Evolutionary conservation across 2,113 vertebrate genomes (phyloP).

Genomic region (Toxostoma redivivum): DNA sequence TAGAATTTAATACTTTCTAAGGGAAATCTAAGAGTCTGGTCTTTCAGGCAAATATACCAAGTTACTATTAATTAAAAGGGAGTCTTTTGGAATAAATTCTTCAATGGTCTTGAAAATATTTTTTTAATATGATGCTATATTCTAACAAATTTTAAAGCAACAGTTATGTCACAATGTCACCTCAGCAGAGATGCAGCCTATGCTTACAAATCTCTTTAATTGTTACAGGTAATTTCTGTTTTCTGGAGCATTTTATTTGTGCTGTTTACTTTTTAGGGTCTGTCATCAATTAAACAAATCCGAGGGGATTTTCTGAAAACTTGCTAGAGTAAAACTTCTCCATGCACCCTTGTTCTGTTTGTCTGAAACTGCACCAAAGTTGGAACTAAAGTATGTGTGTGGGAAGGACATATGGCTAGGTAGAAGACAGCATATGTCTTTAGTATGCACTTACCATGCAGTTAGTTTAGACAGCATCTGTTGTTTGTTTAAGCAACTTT

Average conservation of each 20-base stretch:
- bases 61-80: background rate
- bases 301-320: background rate
- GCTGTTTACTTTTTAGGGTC: background rate
- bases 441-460: constrained; percentile 41
- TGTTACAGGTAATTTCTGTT: background rate
- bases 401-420: constrained; percentile 56
- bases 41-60: background rate
- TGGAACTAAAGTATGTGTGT: constrained; percentile 19
- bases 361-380: background rate
- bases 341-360: background rate
- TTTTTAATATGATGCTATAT: background rate
- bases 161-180: background rate
- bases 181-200: background rate
- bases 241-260: constrained; percentile 16
- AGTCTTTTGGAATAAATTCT: background rate
- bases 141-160: background rate
- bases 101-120: background rate
- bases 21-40: background rate
- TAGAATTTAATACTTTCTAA: background rate
- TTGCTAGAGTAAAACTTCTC: background rate
- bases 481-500: constrained; percentile 56
- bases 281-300: background rate
- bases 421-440: constrained; percentile 52
- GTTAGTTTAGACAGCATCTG: constrained; percentile 60
- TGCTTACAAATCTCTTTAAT: background rate